phyloP scores from a whole-genome alignment of 1,140 invertebrate species.

The Phortica variegata region DNA sequence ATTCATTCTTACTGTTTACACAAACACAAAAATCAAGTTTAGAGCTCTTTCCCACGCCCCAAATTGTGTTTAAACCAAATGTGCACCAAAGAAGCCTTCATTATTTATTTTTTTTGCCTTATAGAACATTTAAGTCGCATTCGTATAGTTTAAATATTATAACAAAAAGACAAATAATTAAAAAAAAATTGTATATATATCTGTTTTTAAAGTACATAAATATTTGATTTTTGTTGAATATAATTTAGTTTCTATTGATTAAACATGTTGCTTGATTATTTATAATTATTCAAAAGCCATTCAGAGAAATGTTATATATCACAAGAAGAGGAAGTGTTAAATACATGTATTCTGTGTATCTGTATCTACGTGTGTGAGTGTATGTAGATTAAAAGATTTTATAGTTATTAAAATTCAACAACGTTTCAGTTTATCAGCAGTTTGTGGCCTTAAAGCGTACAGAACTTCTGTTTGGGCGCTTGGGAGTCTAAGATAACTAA shows the following conservation, averaged over 20 bases:
- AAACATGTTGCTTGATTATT: conserved; percentile 16
- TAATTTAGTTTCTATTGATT: conserved; percentile 22
- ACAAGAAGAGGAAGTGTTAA: conserved; percentile 52
- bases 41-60: conserved; percentile 6
- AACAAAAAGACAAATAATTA: background rate
- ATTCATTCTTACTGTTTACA: conserved; percentile 5
- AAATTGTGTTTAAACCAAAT: conserved; percentile 1
- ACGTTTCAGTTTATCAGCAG: too few relatives aligned
- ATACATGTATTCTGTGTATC: conserved; percentile 33
- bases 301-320: conserved; percentile 53
- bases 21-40: background rate
- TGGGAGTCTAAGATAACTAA: too few relatives aligned
- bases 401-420: too few relatives aligned
- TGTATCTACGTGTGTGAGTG: conserved; percentile 10
- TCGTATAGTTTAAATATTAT: background rate
- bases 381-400: too few relatives aligned
- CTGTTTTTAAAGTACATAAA: conserved; percentile 15
- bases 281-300: conserved; percentile 45
- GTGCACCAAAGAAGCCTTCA: too few relatives aligned
- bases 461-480: too few relatives aligned
- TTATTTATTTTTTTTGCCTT: conserved; percentile 2
- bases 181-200: conserved; percentile 7
- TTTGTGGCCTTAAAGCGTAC: too few relatives aligned
- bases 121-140: background rate
- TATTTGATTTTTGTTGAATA: conserved; percentile 19